phyloP scores from a whole-genome alignment of 2,113 vertebrate genomes.

The Meles meles region DNA sequence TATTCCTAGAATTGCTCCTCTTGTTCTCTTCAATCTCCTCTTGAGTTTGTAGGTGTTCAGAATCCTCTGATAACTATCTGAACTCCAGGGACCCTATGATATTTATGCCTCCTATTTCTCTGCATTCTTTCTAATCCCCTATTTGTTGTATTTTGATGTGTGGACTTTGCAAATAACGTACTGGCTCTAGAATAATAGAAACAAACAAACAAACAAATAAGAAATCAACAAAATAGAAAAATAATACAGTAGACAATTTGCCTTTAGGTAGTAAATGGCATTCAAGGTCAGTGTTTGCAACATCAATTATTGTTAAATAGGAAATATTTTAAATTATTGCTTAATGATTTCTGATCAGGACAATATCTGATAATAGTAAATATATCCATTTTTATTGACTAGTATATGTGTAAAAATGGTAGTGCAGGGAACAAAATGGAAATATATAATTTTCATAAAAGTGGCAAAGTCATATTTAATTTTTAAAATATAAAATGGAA shows the following conservation, averaged over 20 bases:
- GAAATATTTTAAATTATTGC: not conserved
- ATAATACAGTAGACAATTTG: not conserved
- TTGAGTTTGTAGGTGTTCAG: too few relatives aligned
- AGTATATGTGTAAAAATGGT: not conserved
- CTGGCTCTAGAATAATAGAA: not conserved
- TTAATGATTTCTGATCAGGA: slow-evolving; percentile 18
- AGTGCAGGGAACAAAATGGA: not conserved
- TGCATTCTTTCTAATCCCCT: too few relatives aligned
- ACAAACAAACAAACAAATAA: not conserved
- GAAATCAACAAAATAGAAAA: not conserved
- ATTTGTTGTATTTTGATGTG: too few relatives aligned
- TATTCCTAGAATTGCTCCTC: too few relatives aligned
- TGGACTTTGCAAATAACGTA: too few relatives aligned
- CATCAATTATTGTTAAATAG: not conserved
- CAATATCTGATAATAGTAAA: not conserved
- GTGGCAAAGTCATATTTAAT: not conserved
- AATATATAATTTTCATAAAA: not conserved
- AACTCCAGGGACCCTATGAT: too few relatives aligned
- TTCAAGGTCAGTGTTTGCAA: not conserved
- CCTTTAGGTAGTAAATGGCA: not conserved
- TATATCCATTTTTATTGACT: not conserved
- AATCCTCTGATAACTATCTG: too few relatives aligned
- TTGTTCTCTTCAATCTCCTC: too few relatives aligned
- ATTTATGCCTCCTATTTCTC: too few relatives aligned
- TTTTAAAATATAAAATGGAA: not conserved